Base-by-base conservation (phyloP, 1,140 invertebrate species). In the Temnothorax longispinosus region DNA sequence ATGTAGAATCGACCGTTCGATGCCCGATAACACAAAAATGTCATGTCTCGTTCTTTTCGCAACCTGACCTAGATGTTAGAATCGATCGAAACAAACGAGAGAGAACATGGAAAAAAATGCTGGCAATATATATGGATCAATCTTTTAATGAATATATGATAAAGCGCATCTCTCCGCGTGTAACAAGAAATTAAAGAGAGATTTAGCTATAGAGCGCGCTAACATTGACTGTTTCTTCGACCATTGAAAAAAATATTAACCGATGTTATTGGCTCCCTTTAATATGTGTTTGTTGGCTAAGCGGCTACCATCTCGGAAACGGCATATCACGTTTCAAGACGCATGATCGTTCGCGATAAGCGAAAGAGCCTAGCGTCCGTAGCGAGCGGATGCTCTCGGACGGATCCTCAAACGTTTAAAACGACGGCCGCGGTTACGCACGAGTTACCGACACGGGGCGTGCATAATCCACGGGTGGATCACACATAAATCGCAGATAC, bases 401-500 rank as follows among this genome's bases (percentile, higher is more conserved):
- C 60, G 76, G 62, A 85, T 81, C 85, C 58, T 86, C 72, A 56
- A 87, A 52, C 76, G 88, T 78, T 58, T 6, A n/a, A 27, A n/a
- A 56, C 44, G 65, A 56, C 50, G 11, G 11, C 65, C 13, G 52
- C 75, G 60, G 32, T 65, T 80, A 87, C 86, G 88, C 72, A 54
- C 74, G 75, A 64, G 64, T 86, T 85, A 81, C 60, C 65, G 77
- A 56, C 67, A 82, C 76, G 71, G 74, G 87, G 84, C 87, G 86
- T 85, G 87, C 90, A 84, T 87, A 91, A 91, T 91, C 87, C 87
- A 85, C 85, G 84, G 80, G 82, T 62, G 89, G 86, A 76, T 88
- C 90, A 90, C 90, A 89, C 92, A 94, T 93, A 93, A 94, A 93
- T 94, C 92, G 90, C 90, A 84, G 88, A 81, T 84, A 92, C 91